A percentile compares a stretch with the other conserved stretches of the same genome.
These are phyloP conservation scores for Hucho hucho DNA, from an alignment of 2,113 vertebrate genomes.

Conservation along the genomic window DNA sequence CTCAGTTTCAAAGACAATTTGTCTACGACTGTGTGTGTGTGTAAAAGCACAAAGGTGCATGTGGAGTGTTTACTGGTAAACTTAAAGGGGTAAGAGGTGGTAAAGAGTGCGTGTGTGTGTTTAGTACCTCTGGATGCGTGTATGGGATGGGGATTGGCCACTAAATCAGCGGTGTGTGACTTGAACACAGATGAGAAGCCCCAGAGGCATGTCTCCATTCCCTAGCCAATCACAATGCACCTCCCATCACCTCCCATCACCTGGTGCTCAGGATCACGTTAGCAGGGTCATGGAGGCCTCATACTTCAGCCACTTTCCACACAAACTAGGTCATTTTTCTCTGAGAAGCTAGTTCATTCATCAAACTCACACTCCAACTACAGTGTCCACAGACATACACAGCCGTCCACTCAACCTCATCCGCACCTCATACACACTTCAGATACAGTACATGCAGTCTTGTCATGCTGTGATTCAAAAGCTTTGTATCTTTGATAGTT, in stretches of 20 bases:
- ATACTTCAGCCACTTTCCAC: not conserved
- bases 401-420: not conserved
- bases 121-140: not conserved
- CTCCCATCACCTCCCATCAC: not conserved
- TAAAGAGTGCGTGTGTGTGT: conserved; percentile 4
- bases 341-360: not conserved
- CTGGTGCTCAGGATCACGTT: not conserved
- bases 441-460: not conserved
- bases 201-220: not conserved
- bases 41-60: too few relatives aligned
- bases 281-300: not conserved
- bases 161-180: not conserved
- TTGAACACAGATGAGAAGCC: not conserved
- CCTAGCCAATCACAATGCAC: not conserved
- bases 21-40: not conserved
- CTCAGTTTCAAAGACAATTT: not conserved
- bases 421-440: not conserved
- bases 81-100: not conserved
- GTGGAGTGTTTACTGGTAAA: conserved; percentile 2
- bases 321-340: not conserved
- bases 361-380: not conserved
- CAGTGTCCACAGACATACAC: not conserved
- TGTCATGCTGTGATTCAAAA: too few relatives aligned
- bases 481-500: too few relatives aligned
- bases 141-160: not conserved